Conservation (phyloP, 1,140 invertebrate genomes). For the Pygmarrhopalites habei region DNA sequence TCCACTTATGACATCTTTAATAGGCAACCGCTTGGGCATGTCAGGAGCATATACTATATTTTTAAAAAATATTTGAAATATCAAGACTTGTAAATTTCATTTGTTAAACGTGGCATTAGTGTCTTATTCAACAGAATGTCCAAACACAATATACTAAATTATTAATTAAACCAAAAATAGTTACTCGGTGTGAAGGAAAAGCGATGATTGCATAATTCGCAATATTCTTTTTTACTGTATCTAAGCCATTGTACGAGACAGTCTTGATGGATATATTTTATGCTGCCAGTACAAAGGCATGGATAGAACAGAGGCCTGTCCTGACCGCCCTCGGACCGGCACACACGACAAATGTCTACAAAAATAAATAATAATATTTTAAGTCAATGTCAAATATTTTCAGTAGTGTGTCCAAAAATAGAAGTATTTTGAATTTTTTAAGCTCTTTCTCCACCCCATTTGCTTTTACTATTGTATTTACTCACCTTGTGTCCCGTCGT, state of each 20-base stretch:
- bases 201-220: constrained; percentile 94
- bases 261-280: constrained; percentile 93
- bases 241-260: constrained; percentile 60
- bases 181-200: constrained; percentile 94
- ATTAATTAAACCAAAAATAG: constrained; percentile 26
- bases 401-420: too few relatives aligned
- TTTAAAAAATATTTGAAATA: neutral
- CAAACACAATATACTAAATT: constrained; percentile 7
- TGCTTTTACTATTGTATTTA: too few relatives aligned
- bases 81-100: neutral
- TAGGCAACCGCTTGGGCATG: constrained; percentile 91
- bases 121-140: neutral
- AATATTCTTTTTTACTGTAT: constrained; percentile 96
- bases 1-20: constrained; percentile 81
- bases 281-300: constrained; percentile 97
- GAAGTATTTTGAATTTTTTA: neutral
- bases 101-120: neutral
- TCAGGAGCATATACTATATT: constrained; percentile 85
- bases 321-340: constrained; percentile 79
- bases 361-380: constrained; percentile 34
- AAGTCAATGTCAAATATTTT: too few relatives aligned
- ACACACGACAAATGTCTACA: constrained; percentile 92
- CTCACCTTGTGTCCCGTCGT: constrained; percentile 30
- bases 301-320: constrained; percentile 92
- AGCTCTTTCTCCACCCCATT: too few relatives aligned